These are phyloP conservation scores for Perithous albicinctus DNA, from an alignment of 2,888 invertebrate species.

Conservation along the genomic window DNA sequence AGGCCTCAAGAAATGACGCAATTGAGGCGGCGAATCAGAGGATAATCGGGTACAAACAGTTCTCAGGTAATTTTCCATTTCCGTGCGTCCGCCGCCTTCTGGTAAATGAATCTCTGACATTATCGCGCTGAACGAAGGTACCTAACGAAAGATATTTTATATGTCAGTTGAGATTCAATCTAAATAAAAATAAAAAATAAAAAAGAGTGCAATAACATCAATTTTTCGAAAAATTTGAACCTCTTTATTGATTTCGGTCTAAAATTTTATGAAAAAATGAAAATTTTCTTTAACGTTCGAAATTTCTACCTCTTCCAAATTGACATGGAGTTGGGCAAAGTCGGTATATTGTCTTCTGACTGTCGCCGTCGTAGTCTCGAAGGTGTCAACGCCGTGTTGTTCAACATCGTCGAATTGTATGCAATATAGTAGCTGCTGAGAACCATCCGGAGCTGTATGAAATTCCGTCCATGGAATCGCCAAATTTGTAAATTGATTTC, in stretches of 20 bases:
- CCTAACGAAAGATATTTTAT: constrained; percentile 31
- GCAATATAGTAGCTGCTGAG: constrained; percentile 81
- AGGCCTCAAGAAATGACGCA: constrained; percentile 82
- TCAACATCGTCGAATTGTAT: constrained; percentile 82
- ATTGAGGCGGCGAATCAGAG: constrained; percentile 77
- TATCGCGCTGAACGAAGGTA: constrained; percentile 74
- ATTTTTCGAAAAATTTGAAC: too few relatives aligned
- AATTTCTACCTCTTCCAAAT: constrained; percentile 76
- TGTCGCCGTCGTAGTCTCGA: constrained; percentile 81
- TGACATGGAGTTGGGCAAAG: constrained; percentile 79
- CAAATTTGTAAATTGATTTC: constrained; percentile 79
- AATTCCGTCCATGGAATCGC: constrained; percentile 82
- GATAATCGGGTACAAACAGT: constrained; percentile 78
- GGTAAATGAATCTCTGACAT: constrained; percentile 79
- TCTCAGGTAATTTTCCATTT: constrained; percentile 80
- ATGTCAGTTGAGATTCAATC: too few relatives aligned
- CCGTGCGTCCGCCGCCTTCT: constrained; percentile 80
- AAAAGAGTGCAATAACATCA: too few relatives aligned
- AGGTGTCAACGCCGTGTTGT: constrained; percentile 79
- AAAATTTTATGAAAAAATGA: not conserved
- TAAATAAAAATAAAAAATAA: not conserved
- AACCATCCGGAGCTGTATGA: constrained; percentile 80
- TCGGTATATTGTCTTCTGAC: constrained; percentile 80
- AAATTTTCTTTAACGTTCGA: not conserved
- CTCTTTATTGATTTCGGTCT: too few relatives aligned